phyloP scores from a whole-genome alignment of 1,140 invertebrate genomes.

The Brachionus sp. region DNA sequence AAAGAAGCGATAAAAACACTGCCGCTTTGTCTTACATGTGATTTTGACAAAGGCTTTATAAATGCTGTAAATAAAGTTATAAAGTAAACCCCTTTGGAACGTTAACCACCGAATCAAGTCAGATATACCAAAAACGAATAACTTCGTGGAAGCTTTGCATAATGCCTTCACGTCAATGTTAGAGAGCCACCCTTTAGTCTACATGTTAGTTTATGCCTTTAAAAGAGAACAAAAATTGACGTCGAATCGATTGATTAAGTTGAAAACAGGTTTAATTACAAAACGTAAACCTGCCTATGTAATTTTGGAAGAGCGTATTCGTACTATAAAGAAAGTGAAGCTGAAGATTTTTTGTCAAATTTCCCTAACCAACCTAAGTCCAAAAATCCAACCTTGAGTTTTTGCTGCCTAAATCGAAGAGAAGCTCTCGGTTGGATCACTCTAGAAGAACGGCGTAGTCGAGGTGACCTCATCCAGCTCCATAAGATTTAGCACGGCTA shows the following conservation, averaged over 20 bases:
- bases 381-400: too few species aligned
- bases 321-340: neutral
- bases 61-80: neutral
- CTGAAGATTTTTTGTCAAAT: neutral
- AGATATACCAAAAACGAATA: too few species aligned
- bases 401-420: too few species aligned
- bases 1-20: neutral
- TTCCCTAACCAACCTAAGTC: too few species aligned
- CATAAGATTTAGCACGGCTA: too few species aligned
- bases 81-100: too few species aligned
- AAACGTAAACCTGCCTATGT: slow-evolving; percentile 8
- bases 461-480: too few species aligned
- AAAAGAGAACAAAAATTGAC: slow-evolving; percentile 4
- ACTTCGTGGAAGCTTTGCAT: neutral
- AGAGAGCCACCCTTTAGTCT: neutral
- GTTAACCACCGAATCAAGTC: too few species aligned
- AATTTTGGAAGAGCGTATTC: neutral
- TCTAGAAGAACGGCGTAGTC: too few species aligned
- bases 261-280: neutral
- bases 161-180: neutral
- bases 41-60: neutral
- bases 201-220: neutral
- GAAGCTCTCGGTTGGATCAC: too few species aligned
- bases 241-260: neutral
- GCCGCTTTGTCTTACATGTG: neutral